phyloP scores from a whole-genome alignment of 2,113 vertebrate species.

The Silurus meridionalis region DNA sequence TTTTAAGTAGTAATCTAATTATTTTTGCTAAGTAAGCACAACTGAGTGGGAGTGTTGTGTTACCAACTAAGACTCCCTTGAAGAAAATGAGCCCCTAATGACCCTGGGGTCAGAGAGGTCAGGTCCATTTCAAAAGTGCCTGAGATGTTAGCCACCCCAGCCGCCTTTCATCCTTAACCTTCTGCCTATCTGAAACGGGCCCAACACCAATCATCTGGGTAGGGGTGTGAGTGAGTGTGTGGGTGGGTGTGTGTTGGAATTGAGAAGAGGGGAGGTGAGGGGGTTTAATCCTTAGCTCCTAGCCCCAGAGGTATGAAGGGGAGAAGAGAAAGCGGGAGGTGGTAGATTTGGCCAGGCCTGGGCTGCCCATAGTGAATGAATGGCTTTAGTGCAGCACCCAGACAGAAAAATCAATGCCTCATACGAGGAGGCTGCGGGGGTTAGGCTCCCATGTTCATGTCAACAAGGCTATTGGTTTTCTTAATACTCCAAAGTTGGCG shows the following conservation, averaged over 20 bases:
- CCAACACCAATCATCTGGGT: slow-evolving; percentile 81
- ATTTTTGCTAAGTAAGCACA: slow-evolving; percentile 56
- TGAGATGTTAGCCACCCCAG: slow-evolving; percentile 55
- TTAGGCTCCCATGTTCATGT: slow-evolving; percentile 98
- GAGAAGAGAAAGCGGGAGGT: slow-evolving; percentile 56
- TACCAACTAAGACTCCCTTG: slow-evolving; percentile 27
- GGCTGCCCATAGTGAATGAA: slow-evolving; percentile 96
- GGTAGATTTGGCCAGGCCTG: slow-evolving; percentile 80
- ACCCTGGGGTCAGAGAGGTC: slow-evolving; percentile 65
- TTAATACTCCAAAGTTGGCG: slow-evolving; percentile 97
- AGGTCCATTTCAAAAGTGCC: slow-evolving; percentile 63
- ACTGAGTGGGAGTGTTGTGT: slow-evolving; percentile 43
- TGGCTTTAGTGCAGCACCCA: slow-evolving; percentile 87
- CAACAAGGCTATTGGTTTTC: slow-evolving; percentile 99
- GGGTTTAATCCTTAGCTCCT: slow-evolving; percentile 82
- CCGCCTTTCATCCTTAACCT: slow-evolving; percentile 56
- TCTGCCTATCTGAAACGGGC: slow-evolving; percentile 75
- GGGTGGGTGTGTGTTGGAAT: slow-evolving; percentile 36
- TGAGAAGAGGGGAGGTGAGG: slow-evolving; percentile 63
- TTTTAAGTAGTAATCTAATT: slow-evolving; percentile 51
- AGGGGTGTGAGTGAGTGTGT: slow-evolving; percentile 54
- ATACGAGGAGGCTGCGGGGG: slow-evolving; percentile 99
- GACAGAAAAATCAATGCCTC: slow-evolving; percentile 99
- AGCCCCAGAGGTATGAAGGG: slow-evolving; percentile 81
- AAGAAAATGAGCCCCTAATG: slow-evolving; percentile 59